phyloP scores from a whole-genome alignment of 2,797 vertebrate genomes.

The Siniperca obscura region DNA sequence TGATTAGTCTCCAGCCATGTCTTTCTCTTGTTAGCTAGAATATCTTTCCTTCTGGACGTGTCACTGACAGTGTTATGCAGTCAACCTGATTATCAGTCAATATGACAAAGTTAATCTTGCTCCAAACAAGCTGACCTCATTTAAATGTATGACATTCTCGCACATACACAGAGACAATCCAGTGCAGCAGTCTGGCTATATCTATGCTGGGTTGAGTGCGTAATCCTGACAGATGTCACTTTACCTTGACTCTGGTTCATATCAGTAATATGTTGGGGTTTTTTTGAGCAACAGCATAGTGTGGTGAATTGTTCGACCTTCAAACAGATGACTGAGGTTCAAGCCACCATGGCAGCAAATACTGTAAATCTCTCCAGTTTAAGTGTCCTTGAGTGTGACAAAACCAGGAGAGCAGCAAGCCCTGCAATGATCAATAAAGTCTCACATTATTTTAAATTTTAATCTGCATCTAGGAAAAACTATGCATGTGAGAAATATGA shows the following conservation, averaged over 20 bases:
- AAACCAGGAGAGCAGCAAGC: conserved; percentile 27
- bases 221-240: conserved; percentile 72
- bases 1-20: conserved; percentile 43
- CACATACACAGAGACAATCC: conserved; percentile 14
- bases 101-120: conserved; percentile 5
- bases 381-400: conserved; percentile 45
- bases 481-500: neutral
- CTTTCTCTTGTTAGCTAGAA: conserved; percentile 19
- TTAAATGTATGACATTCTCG: conserved; percentile 4
- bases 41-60: conserved; percentile 1
- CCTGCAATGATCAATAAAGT: conserved; percentile 12
- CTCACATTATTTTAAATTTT: conserved; percentile 9
- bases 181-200: conserved; percentile 9
- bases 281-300: conserved; percentile 21
- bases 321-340: conserved; percentile 48
- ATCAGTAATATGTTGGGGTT: neutral
- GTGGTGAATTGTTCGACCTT: conserved; percentile 46
- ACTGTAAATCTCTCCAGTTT: conserved; percentile 51
- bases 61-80: neutral
- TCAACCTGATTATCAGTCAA: conserved; percentile 20
- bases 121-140: conserved; percentile 18
- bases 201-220: conserved; percentile 15
- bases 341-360: conserved; percentile 45
- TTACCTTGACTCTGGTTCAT: conserved; percentile 25
- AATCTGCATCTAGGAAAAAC: conserved; percentile 6